phyloP scores from a whole-genome alignment of 2,888 invertebrate species.

The Caenorhabditis sinica region DNA sequence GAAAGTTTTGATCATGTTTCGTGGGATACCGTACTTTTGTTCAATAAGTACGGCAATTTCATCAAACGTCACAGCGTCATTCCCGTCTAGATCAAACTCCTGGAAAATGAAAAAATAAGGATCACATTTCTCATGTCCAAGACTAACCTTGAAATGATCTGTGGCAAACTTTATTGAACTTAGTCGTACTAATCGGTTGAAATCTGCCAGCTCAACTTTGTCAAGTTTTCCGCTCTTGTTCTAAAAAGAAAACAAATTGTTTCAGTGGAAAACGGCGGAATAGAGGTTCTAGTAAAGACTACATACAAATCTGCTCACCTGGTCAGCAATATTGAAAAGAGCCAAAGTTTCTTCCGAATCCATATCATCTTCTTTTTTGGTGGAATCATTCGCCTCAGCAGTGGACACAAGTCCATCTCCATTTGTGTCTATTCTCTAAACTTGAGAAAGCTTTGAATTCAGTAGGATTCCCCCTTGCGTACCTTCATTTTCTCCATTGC shows the following conservation, averaged over 20 bases:
- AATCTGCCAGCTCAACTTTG: constrained; percentile 82
- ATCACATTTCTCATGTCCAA: too few relatives aligned
- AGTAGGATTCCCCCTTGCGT: neutral
- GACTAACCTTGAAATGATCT: constrained; percentile 79
- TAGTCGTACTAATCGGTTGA: constrained; percentile 80
- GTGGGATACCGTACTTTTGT: constrained; percentile 80
- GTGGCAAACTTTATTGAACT: constrained; percentile 82
- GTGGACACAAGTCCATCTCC: constrained; percentile 76
- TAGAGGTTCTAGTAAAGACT: too few relatives aligned
- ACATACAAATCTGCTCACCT: constrained; percentile 68
- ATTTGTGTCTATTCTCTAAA: constrained; percentile 70
- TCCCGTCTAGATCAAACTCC: constrained; percentile 81
- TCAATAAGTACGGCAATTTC: constrained; percentile 79
- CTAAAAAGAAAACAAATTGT: constrained; percentile 47
- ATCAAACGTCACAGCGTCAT: constrained; percentile 78
- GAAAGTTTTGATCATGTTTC: constrained; percentile 74
- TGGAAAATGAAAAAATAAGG: too few relatives aligned
- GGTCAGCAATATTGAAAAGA: constrained; percentile 82
- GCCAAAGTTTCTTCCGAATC: constrained; percentile 78
- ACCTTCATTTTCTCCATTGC: constrained; percentile 74
- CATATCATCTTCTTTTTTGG: constrained; percentile 81
- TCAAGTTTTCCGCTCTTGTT: constrained; percentile 81
- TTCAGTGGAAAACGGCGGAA: neutral
- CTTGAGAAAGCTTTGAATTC: neutral
- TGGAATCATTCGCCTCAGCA: constrained; percentile 79